These are phyloP conservation scores for Cichladusa arquata DNA, from an alignment of 2,113 vertebrate genomes.

Conservation along the genomic window DNA sequence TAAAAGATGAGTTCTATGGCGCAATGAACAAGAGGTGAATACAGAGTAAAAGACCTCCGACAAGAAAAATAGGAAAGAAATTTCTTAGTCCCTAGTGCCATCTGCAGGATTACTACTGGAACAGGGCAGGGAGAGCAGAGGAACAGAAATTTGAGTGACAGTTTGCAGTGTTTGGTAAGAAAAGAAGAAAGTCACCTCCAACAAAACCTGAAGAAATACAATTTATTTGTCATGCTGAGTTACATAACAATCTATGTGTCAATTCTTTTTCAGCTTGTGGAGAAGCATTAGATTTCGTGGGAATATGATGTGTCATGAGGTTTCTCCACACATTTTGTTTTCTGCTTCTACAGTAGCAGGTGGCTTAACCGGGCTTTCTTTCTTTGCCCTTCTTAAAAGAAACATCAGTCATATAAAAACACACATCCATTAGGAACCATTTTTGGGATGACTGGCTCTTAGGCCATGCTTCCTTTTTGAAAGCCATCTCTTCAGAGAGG, in stretches of 20 bases:
- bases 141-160: background rate
- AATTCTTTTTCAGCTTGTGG: background rate
- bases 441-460: background rate
- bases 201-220: background rate
- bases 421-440: background rate
- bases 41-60: constrained; percentile 4
- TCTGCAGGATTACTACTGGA: background rate
- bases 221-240: background rate
- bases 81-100: constrained; percentile 8
- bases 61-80: background rate
- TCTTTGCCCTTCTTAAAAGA: background rate
- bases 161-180: background rate
- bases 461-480: background rate
- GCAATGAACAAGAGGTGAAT: background rate
- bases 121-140: background rate
- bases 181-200: background rate
- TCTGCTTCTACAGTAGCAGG: background rate
- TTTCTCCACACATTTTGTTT: background rate
- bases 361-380: background rate
- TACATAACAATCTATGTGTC: background rate
- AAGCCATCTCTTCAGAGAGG: background rate
- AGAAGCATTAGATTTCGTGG: background rate
- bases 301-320: rapidly evolving
- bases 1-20: background rate
- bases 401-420: background rate